Evolutionary conservation across 2,113 vertebrate genomes (phyloP).

Genomic region (Polypterus senegalus): DNA sequence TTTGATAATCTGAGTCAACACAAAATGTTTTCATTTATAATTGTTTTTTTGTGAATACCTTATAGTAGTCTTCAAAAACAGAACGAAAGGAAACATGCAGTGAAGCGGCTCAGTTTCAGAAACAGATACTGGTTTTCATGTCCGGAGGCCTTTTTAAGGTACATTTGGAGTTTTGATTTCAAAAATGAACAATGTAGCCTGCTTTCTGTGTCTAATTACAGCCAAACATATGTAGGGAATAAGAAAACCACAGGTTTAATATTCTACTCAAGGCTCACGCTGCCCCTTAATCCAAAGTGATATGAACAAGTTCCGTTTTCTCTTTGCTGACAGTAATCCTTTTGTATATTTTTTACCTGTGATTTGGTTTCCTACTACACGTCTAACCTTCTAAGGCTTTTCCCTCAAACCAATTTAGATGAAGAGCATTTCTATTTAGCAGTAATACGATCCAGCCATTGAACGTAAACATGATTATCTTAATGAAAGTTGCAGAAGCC

Average conservation of each 20-base stretch:
- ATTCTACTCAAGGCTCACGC: neutral
- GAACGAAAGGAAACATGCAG: too few relatives aligned
- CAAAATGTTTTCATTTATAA: too few relatives aligned
- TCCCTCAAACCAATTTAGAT: neutral
- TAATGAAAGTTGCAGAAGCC: neutral
- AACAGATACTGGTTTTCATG: too few relatives aligned
- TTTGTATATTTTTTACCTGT: neutral
- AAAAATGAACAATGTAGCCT: too few relatives aligned
- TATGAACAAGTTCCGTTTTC: neutral
- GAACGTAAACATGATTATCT: neutral
- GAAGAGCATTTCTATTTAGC: constrained; percentile 1
- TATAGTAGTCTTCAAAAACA: too few relatives aligned
- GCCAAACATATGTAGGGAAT: neutral
- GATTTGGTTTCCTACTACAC: neutral
- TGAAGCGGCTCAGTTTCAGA: too few relatives aligned
- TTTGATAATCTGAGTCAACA: too few relatives aligned
- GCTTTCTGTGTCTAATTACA: neutral
- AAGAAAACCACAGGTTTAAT: neutral
- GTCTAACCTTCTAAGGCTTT: neutral
- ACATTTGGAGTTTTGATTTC: too few relatives aligned
- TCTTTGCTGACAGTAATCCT: neutral
- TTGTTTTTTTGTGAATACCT: too few relatives aligned
- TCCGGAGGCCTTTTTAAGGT: too few relatives aligned
- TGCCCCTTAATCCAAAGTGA: neutral
- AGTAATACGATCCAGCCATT: neutral